Evolutionary conservation across 2,797 vertebrate genomes (phyloP).

Genomic region (Brotogeris chrysoptera): DNA sequence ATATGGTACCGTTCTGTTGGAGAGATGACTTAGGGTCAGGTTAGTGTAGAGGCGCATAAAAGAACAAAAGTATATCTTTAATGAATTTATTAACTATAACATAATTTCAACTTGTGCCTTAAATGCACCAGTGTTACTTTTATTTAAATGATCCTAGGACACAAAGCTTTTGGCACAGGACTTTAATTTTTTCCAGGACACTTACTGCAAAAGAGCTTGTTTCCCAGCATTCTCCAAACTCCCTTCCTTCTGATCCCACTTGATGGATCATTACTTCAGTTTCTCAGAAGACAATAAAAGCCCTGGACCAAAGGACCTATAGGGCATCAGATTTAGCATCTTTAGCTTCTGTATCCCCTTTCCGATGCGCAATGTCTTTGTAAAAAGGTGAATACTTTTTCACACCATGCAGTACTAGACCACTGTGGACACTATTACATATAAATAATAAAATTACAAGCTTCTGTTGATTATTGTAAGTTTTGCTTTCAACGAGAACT

Average conservation of each 20-base stretch:
- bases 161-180: rapidly evolving
- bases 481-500: not conserved
- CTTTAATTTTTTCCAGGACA: not conserved
- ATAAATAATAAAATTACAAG: not conserved
- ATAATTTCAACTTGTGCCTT: not conserved
- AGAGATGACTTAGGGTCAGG: not conserved
- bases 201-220: not conserved
- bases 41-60: not conserved
- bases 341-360: not conserved
- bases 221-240: not conserved
- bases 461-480: not conserved
- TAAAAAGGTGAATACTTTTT: not conserved
- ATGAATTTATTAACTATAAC: not conserved
- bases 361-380: not conserved
- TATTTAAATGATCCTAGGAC: not conserved
- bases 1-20: not conserved
- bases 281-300: not conserved
- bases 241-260: not conserved
- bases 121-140: not conserved
- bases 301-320: not conserved
- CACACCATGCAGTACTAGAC: not conserved
- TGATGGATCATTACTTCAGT: not conserved
- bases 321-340: not conserved
- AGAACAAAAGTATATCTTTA: not conserved
- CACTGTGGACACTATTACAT: not conserved